Percentiles rank a stretch among this genome's conserved stretches.
Conservation (phyloP, 2,888 invertebrate species). For the Archips crataeganus region DNA sequence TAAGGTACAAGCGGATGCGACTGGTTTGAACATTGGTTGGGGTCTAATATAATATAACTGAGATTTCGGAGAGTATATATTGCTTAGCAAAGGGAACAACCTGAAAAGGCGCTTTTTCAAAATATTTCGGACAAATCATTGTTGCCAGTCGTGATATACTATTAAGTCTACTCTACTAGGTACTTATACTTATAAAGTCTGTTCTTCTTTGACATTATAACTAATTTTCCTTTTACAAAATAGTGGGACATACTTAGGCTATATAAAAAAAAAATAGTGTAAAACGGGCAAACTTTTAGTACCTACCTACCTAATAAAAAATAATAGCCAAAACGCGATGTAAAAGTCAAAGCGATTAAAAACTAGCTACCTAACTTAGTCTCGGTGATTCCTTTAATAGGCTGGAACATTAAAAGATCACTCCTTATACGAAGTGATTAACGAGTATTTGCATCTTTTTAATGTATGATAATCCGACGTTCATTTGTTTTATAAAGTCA, state of each 20-base stretch:
- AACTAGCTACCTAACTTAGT: background rate
- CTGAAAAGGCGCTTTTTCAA: background rate
- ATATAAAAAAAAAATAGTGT: too few relatives aligned
- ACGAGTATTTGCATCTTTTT: slow-evolving; percentile 18
- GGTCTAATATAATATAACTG: background rate
- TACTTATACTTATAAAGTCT: too few relatives aligned
- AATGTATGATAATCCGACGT: slow-evolving; percentile 28
- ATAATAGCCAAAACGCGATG: background rate
- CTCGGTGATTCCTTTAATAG: background rate
- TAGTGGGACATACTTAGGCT: too few relatives aligned
- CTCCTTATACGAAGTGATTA: slow-evolving; percentile 17
- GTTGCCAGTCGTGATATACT: too few relatives aligned
- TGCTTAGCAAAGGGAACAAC: background rate
- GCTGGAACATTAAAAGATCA: slow-evolving; percentile 10
- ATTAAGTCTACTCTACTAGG: too few relatives aligned
- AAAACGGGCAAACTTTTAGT: background rate
- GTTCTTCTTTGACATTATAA: too few relatives aligned
- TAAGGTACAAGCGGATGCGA: slow-evolving; percentile 33
- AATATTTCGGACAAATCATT: background rate
- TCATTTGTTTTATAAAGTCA: slow-evolving; percentile 43
- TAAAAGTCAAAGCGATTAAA: background rate
- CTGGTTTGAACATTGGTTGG: background rate
- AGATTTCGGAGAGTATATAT: background rate
- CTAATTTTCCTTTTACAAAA: too few relatives aligned
- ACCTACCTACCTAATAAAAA: background rate